A percentile compares a stretch with the other conserved stretches of the same genome.
phyloP scores from a whole-genome alignment of 2,797 vertebrate genomes.

The Cichlasoma orientale region DNA sequence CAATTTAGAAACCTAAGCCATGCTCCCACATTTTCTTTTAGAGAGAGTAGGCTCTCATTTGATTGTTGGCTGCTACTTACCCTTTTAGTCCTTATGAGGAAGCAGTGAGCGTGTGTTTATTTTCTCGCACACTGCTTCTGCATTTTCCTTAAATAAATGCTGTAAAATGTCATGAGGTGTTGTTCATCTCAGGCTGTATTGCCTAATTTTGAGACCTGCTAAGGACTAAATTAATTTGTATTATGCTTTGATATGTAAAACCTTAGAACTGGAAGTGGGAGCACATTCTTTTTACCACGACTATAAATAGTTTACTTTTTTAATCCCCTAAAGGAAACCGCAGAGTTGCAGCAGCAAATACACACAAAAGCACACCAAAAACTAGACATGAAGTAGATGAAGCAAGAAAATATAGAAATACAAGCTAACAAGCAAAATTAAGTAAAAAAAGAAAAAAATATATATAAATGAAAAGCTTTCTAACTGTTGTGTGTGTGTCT shows the following conservation, averaged over 20 bases:
- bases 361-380: neutral
- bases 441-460: neutral
- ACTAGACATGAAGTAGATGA: neutral
- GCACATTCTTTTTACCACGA: neutral
- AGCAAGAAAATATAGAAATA: neutral
- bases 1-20: too few relatives aligned
- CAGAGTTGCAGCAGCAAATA: neutral
- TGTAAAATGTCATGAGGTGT: neutral
- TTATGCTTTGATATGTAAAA: neutral
- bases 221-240: neutral
- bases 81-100: too few relatives aligned
- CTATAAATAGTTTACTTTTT: constrained; percentile 1
- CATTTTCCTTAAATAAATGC: neutral
- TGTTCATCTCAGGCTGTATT: neutral
- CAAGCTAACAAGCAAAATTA: neutral
- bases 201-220: neutral
- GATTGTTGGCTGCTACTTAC: neutral
- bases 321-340: neutral
- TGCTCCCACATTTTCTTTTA: too few relatives aligned
- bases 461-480: neutral
- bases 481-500: neutral
- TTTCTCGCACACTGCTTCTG: neutral
- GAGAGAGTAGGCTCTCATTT: neutral
- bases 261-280: neutral
- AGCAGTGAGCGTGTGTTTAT: neutral